Base-by-base conservation (phyloP, 2,113 vertebrate genomes). In the Protobothrops mucrosquamatus region DNA sequence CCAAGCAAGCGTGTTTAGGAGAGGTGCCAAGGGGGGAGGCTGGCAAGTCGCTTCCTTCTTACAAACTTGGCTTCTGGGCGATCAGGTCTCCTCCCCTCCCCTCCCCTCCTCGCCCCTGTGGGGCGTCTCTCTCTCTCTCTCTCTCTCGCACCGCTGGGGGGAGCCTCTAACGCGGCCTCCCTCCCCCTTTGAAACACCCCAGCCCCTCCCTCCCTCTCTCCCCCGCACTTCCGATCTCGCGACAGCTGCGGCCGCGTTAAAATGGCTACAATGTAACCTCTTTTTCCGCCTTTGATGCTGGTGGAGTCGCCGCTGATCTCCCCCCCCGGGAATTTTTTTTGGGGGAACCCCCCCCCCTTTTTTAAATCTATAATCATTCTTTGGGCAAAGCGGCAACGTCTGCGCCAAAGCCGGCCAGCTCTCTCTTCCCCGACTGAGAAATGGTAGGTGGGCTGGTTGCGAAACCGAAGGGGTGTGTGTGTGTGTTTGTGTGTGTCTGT, bases 231-330 rank as follows among this genome's bases (percentile, higher is more conserved):
- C 69, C 69, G 90, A 85, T 91, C 90, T 91, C 90, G 90, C 90
- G 90, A 91, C 90, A 91, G 23, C 39, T 85, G 59, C 26, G 15
- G 1, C 89, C 15, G 64, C n/a, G 29, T 26, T 85, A 91, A 91
- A 43, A 91, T 91, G 90, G 90, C 90, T 85, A 91, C 90, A 91
- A 55, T 24, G 69, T 91, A 91, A 39, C 61, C 23, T 52, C 61
- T 54, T 6, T 48, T 48, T 12, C 29, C 34, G 48, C 55, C 64
- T 81, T 81, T 23, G 89, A 81, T 55, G 57, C 20, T 54, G 15
- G 6, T n/a, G 29, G 69, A 74, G 61, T 51, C 18, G 51, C 87
- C 3, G 87, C 87, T 34, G 87, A 18, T 55, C 2, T 3, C 4
- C 61, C 59, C 26, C 14, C 4, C 86, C 4, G 11, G 85, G 85